phyloP scores from a whole-genome alignment of 2,113 vertebrate genomes.

The Ahaetulla prasina region DNA sequence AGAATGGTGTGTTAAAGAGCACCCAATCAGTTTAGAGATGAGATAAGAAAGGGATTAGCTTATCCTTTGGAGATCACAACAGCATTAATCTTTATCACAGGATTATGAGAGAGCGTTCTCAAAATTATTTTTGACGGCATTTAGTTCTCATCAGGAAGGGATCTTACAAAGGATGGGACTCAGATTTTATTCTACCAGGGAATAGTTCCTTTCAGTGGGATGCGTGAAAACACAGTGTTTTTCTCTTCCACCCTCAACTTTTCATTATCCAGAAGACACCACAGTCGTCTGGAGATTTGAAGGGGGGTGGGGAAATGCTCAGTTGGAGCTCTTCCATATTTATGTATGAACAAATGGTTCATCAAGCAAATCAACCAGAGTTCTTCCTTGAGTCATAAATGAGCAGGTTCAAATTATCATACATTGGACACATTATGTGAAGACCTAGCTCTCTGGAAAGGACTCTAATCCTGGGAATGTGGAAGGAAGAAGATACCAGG shows the following conservation, averaged over 20 bases:
- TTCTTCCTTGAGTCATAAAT: background rate
- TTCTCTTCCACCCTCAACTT: background rate
- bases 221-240: background rate
- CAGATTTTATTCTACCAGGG: background rate
- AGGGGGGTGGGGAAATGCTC: background rate
- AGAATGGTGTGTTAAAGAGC: background rate
- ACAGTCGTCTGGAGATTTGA: background rate
- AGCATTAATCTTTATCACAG: background rate
- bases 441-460: background rate
- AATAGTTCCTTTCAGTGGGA: background rate
- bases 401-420: background rate
- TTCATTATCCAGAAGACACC: background rate
- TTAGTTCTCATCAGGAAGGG: background rate
- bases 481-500: background rate
- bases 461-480: background rate
- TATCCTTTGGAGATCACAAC: background rate
- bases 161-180: background rate
- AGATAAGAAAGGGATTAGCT: background rate
- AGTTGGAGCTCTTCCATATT: background rate
- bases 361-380: background rate
- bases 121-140: background rate
- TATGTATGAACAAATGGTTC: background rate
- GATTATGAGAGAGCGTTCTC: background rate
- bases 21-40: background rate
- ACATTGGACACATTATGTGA: background rate